Percentiles rank a stretch among this genome's conserved stretches.
These are phyloP conservation scores for Parthenolecanium corni DNA, from an alignment of 2,888 invertebrate species.

Conservation along the genomic window DNA sequence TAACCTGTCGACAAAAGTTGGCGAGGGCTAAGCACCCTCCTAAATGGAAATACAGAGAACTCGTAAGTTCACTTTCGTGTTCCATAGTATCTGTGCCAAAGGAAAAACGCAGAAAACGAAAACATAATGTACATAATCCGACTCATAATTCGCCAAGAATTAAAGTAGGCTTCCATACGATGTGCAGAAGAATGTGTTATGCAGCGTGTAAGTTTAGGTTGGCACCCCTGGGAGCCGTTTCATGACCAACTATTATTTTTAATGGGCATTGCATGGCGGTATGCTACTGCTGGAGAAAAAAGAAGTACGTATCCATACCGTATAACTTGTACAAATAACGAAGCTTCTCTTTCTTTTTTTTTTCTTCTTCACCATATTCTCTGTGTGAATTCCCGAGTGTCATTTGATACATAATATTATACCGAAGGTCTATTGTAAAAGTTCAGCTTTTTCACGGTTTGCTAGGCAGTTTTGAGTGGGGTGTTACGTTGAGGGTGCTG, in stretches of 20 bases:
- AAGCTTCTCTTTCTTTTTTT: not conserved
- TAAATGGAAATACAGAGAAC: too few relatives aligned
- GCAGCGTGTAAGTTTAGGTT: not conserved
- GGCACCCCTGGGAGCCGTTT: constrained; percentile 9
- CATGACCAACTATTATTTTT: constrained; percentile 26
- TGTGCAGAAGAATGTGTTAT: not conserved
- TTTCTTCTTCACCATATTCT: not conserved
- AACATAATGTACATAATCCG: not conserved
- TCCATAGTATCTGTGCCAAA: too few relatives aligned
- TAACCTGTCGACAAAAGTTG: too few relatives aligned
- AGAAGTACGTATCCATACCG: not conserved
- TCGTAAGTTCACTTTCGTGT: too few relatives aligned
- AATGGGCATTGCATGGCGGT: not conserved
- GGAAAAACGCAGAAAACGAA: too few relatives aligned
- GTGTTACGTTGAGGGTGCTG: constrained; percentile 14
- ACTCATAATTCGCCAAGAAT: constrained; percentile 6
- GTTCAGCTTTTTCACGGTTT: constrained; percentile 27
- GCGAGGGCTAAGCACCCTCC: too few relatives aligned
- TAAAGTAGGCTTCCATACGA: not conserved
- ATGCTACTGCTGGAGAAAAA: not conserved
- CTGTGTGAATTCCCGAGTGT: constrained; percentile 20
- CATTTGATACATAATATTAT: constrained; percentile 28
- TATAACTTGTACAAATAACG: constrained; percentile 23
- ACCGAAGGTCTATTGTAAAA: constrained; percentile 26
- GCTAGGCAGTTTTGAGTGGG: constrained; percentile 27